Percentiles rank a stretch among this genome's conserved stretches.
Conservation (phyloP, 2,888 invertebrate species). For the Itoplectis maculator region DNA sequence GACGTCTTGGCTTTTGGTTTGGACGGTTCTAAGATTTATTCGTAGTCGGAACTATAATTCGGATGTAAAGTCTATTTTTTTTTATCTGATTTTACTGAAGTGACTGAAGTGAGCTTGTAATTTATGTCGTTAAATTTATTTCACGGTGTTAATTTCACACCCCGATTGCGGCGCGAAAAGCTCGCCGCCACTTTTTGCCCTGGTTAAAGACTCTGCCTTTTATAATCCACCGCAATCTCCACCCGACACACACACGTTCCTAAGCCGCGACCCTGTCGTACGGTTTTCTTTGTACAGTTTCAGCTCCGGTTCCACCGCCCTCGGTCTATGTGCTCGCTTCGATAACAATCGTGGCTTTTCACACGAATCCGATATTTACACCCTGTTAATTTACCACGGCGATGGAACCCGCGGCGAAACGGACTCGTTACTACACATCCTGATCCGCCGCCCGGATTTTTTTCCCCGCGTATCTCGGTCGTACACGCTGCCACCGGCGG, state of each 20-base stretch:
- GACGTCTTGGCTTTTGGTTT: not conserved
- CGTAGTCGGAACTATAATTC: not conserved
- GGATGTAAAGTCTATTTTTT: not conserved
- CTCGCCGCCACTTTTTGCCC: not conserved
- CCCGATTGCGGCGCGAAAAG: not conserved
- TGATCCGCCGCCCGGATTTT: no score
- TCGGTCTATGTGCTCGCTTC: not conserved
- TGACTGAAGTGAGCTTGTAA: not conserved
- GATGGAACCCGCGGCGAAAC: no score
- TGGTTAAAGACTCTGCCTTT: not conserved
- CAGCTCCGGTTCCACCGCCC: not conserved
- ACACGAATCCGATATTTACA: not conserved
- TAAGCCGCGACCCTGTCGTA: not conserved
- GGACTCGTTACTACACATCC: not conserved
- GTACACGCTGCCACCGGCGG: no score
- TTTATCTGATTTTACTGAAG: not conserved
- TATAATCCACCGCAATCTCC: conserved; percentile 1
- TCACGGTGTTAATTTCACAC: not conserved
- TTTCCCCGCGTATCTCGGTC: no score
- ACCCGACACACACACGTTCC: not conserved
- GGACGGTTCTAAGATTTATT: not conserved
- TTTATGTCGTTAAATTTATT: not conserved
- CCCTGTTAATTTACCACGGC: not conserved
- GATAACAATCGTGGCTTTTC: not conserved
- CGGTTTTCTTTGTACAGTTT: not conserved